These are phyloP conservation scores for Xylophagus ater DNA, from an alignment of 2,888 invertebrate species.

Conservation along the genomic window DNA sequence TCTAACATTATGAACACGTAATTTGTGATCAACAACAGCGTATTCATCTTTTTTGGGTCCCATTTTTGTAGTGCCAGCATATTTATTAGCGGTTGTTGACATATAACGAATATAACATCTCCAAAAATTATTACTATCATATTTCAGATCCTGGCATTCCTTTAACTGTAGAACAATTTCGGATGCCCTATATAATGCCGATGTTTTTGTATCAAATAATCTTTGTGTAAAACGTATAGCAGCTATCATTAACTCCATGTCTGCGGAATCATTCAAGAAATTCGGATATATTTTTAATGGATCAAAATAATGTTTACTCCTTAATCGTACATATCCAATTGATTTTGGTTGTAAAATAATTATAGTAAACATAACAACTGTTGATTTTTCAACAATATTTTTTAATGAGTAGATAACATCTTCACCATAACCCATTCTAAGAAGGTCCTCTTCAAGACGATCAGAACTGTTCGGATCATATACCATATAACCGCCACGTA, in stretches of 20 bases:
- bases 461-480: neutral
- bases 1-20: conserved; percentile 42
- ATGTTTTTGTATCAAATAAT: conserved; percentile 36
- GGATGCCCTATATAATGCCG: conserved; percentile 40
- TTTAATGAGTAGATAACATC: too few relatives aligned
- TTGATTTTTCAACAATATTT: too few relatives aligned
- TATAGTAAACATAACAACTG: too few relatives aligned
- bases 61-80: conserved; percentile 54
- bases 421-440: conserved; percentile 1
- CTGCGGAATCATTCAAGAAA: conserved; percentile 47
- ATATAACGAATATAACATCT: conserved; percentile 51
- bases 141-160: conserved; percentile 35
- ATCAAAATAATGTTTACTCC: conserved; percentile 45
- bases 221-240: conserved; percentile 35
- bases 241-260: conserved; percentile 41
- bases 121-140: conserved; percentile 46
- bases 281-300: conserved; percentile 51
- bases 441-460: conserved; percentile 1
- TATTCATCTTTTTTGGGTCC: conserved; percentile 47
- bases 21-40: conserved; percentile 52
- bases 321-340: conserved; percentile 45
- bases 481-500: neutral
- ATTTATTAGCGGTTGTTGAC: conserved; percentile 53
- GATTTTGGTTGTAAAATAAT: conserved; percentile 43
- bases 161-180: conserved; percentile 41